Base-by-base conservation (phyloP, 2,888 invertebrate genomes). In the Amphipyra tragopoginis region DNA sequence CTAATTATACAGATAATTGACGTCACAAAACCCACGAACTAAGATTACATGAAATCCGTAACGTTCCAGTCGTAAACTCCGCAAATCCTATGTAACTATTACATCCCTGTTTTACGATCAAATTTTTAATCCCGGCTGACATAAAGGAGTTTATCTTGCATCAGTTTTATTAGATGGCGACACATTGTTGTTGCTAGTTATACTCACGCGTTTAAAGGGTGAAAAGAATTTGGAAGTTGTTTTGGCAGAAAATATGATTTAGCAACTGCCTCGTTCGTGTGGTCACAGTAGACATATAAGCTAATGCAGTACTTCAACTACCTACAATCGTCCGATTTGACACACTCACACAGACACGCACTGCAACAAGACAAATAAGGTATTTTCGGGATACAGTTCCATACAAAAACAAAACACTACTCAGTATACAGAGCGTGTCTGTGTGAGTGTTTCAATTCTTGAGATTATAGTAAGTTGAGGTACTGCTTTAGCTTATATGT, bases 91-190 rank as follows among this genome's bases (percentile, higher is more conserved):
- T 60, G 68, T 78, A 77, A 82, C 76, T 77, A 66, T 74, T 56
- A 75, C 77, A 66, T 65, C 52, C 67, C 54, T 15, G 63, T 68
- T 88, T 89, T 88, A 90, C 81, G 88, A 85, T 64, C 78, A 77
- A 85, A 84, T 89, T 89, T 90, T 90, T 90, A 90, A 90, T 90
- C 88, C 87, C 54, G 82, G n/a, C 74, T 79, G 82, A 85, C 86
- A 84, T 86, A 83, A 86, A 86, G 79, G 72, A 84, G 86, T 86
- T 88, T 85, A 87, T 84, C 84, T 85, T 75, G 76, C 81, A 85
- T 85, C 83, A 71, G 80, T 88, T 84, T 89, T 87, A 87, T 86
- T 83, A 77, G 79, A 60, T 67, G 53, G 68, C 56, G 52, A 75
- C 74, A 77, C 76, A 77, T 74, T 73, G 72, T 73, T 56, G 75